Conservation (phyloP, 1,140 invertebrate genomes). For the Cyphomyrmex costatus region DNA sequence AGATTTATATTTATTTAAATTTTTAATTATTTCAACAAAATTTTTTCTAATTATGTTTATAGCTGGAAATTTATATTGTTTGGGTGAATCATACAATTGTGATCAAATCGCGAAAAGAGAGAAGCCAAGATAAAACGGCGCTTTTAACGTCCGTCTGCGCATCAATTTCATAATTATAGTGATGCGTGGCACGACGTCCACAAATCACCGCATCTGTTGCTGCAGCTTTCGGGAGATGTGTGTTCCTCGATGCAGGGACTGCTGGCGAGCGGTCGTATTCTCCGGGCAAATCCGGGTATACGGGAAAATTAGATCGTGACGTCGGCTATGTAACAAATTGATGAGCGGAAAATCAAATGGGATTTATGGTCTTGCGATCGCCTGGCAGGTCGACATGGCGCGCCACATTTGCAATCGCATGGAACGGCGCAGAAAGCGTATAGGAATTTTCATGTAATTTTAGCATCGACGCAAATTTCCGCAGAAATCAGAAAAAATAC, state of each 20-base stretch:
- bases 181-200: slow-evolving; percentile 64
- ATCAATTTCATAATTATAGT: slow-evolving; percentile 60
- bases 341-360: slow-evolving; percentile 76
- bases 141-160: not conserved
- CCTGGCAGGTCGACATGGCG: not conserved
- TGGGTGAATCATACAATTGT: not conserved
- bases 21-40: too few relatives aligned
- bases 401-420: slow-evolving; percentile 1
- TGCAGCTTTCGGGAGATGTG: slow-evolving; percentile 73
- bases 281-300: slow-evolving; percentile 44
- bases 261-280: slow-evolving; percentile 26
- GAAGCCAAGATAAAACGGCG: not conserved
- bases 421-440: not conserved
- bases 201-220: slow-evolving; percentile 80
- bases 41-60: not conserved
- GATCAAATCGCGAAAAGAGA: not conserved
- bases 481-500: not conserved
- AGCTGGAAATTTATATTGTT: not conserved
- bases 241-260: slow-evolving; percentile 33
- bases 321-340: slow-evolving; percentile 79
- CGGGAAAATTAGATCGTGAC: slow-evolving; percentile 76
- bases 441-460: not conserved
- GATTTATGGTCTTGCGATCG: slow-evolving; percentile 74
- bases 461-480: not conserved
- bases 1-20: too few relatives aligned